Conservation (phyloP, 2,888 invertebrate genomes). For the Machimus atricapillus region DNA sequence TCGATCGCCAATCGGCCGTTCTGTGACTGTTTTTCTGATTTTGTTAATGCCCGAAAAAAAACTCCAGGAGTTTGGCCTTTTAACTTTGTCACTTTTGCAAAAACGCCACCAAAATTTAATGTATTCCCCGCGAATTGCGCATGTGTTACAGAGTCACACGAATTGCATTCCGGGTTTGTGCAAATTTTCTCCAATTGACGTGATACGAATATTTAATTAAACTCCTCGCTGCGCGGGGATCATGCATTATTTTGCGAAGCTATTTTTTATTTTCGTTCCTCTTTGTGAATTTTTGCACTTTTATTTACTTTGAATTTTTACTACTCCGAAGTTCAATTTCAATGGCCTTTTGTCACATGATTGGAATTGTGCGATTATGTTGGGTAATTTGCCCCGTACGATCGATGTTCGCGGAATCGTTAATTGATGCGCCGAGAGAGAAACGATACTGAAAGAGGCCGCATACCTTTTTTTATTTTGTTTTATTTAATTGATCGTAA, state of each 20-base stretch:
- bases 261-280: neutral
- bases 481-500: neutral
- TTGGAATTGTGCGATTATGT: constrained; percentile 45
- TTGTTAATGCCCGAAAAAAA: neutral
- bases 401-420: constrained; percentile 45
- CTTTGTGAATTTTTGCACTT: neutral
- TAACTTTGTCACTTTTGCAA: neutral
- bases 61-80: neutral
- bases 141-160: constrained; percentile 45
- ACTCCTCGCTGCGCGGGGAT: neutral
- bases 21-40: neutral
- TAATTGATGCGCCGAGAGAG: constrained; percentile 39
- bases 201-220: constrained; percentile 46
- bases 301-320: neutral
- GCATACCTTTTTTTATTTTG: neutral
- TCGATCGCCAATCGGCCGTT: neutral
- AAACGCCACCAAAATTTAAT: constrained; percentile 10
- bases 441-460: neutral
- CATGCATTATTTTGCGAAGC: neutral
- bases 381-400: constrained; percentile 46
- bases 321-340: constrained; percentile 10
- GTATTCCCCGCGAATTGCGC: constrained; percentile 1
- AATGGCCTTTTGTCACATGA: constrained; percentile 42
- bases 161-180: constrained; percentile 47
- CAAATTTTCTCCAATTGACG: constrained; percentile 45